phyloP scores from a whole-genome alignment of 2,113 vertebrate genomes.

The Calypte anna region DNA sequence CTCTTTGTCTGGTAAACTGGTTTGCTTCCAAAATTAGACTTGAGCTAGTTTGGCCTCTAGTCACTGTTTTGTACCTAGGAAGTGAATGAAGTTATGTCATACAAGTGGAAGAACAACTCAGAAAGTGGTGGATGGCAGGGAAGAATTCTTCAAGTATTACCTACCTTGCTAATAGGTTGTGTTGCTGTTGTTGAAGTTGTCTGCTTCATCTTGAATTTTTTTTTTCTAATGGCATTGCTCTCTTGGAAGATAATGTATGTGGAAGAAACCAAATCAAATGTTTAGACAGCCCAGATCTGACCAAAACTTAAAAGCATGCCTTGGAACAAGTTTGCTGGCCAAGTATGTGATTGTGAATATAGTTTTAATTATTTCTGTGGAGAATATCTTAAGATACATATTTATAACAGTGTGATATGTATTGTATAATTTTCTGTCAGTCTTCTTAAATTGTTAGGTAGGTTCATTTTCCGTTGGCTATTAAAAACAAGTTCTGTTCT shows the following conservation, averaged over 20 bases:
- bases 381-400: background rate
- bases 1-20: background rate
- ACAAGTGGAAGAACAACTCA: background rate
- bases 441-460: constrained; percentile 6
- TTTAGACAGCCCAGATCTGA: background rate
- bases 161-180: background rate
- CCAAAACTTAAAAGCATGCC: background rate
- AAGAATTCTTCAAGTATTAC: background rate
- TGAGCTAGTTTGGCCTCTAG: background rate
- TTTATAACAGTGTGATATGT: background rate
- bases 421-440: background rate
- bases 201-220: background rate
- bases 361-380: background rate
- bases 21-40: background rate
- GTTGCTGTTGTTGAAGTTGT: background rate
- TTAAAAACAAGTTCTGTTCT: constrained; percentile 25
- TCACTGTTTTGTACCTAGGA: background rate
- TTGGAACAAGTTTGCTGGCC: background rate
- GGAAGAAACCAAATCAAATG: background rate
- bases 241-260: background rate
- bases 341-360: background rate
- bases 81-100: background rate
- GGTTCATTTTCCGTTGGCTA: background rate
- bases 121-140: background rate
- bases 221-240: background rate